Evolutionary conservation across 2,113 vertebrate species (phyloP).

Genomic region (Eretmodus cyanostictus): DNA sequence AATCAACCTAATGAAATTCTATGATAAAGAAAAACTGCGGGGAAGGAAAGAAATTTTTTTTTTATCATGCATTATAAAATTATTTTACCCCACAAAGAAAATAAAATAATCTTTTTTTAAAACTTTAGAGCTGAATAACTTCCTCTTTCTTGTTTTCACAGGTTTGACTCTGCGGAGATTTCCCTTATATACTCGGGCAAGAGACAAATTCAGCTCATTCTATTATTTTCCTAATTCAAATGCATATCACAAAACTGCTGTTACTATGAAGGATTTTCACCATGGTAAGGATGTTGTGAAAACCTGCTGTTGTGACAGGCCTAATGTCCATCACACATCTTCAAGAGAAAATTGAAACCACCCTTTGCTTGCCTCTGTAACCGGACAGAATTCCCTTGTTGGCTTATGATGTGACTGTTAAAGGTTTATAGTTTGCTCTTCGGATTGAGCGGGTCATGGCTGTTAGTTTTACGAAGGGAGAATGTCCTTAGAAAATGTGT

Average conservation of each 20-base stretch:
- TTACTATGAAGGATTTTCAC: not conserved
- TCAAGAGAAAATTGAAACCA: not conserved
- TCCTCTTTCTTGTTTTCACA: not conserved
- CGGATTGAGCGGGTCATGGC: not conserved
- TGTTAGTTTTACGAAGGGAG: not conserved
- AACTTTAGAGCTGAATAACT: not conserved
- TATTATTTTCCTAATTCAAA: not conserved
- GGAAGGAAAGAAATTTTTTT: fast-evolving
- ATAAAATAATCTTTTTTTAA: not conserved
- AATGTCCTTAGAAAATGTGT: not conserved
- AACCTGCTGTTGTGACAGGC: not conserved
- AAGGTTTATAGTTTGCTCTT: not conserved
- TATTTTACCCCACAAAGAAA: not conserved
- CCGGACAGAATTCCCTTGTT: not conserved
- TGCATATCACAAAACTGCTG: not conserved
- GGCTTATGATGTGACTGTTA: not conserved
- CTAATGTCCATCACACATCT: not conserved
- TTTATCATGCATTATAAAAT: not conserved
- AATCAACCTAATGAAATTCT: not conserved
- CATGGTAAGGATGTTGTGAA: not conserved
- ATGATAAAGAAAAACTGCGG: not conserved
- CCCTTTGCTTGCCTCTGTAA: not conserved
- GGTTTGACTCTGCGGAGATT: not conserved
- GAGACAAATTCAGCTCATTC: not conserved
- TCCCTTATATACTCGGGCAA: not conserved